phyloP scores from a whole-genome alignment of 1,140 invertebrate species.

The Acromyrmex echinatior region DNA sequence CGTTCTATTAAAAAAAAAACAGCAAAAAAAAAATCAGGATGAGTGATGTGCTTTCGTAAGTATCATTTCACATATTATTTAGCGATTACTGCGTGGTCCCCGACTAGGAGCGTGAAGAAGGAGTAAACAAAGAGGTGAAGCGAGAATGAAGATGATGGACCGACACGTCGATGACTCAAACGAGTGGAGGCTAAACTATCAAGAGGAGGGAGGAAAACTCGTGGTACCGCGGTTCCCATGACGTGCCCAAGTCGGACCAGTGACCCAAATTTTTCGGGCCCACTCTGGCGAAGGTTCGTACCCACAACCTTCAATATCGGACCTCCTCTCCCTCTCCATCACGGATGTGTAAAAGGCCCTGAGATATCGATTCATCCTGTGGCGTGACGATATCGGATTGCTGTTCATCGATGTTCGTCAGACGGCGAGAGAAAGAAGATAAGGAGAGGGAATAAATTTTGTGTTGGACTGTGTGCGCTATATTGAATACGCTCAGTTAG shows the following conservation, averaged over 20 bases:
- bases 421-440: background rate
- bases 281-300: slow-evolving; percentile 61
- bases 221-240: slow-evolving; percentile 50
- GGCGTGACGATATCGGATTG: background rate
- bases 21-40: background rate
- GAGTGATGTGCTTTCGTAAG: background rate
- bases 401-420: background rate
- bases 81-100: background rate
- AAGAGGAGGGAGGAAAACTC: slow-evolving; percentile 51
- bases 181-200: slow-evolving; percentile 63
- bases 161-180: slow-evolving; percentile 27
- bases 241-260: slow-evolving; percentile 76
- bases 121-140: background rate
- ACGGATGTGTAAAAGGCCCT: background rate
- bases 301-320: slow-evolving; percentile 40
- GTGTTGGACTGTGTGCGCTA: background rate
- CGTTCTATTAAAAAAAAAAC: background rate
- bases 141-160: slow-evolving; percentile 28
- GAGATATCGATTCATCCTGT: slow-evolving; percentile 4
- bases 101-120: background rate
- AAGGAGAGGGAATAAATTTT: background rate
- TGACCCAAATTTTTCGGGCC: slow-evolving; percentile 83
- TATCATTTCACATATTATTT: slow-evolving; percentile 4
- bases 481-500: slow-evolving; percentile 34
- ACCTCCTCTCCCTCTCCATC: background rate